Conservation (phyloP, 1,140 invertebrate genomes). For the Rhizoglyphus robini region DNA sequence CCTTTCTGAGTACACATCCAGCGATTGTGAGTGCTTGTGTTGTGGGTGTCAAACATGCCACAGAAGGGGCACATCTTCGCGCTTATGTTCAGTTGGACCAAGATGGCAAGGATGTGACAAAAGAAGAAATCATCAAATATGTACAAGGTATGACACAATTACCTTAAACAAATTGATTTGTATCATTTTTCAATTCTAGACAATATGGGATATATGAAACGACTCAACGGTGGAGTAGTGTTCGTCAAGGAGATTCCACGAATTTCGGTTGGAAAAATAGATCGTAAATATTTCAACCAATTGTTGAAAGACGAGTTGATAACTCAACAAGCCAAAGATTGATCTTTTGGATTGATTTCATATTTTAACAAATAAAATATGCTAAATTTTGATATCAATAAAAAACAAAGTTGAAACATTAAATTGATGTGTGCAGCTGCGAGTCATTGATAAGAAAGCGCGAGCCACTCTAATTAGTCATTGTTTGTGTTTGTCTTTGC, state of each 20-base stretch:
- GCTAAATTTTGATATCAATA: too few species aligned
- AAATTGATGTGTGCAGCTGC: too few species aligned
- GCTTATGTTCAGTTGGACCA: slow-evolving; percentile 27
- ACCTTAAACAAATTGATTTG: not conserved
- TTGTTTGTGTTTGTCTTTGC: too few species aligned
- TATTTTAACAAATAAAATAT: too few species aligned
- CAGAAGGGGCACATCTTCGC: slow-evolving; percentile 73
- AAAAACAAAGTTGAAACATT: too few species aligned
- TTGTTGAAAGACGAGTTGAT: not conserved
- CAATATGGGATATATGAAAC: slow-evolving; percentile 3
- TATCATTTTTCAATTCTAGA: not conserved
- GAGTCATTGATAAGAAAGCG: too few species aligned
- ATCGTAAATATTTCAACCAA: not conserved
- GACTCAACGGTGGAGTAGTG: slow-evolving; percentile 3
- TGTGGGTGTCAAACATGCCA: slow-evolving; percentile 68
- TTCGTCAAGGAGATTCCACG: slow-evolving; percentile 7
- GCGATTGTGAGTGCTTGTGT: slow-evolving; percentile 70
- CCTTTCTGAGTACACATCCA: slow-evolving; percentile 53
- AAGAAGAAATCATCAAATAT: slow-evolving; percentile 21
- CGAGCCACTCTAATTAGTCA: too few species aligned
- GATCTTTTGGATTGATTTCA: too few species aligned
- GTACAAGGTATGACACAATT: slow-evolving; percentile 8
- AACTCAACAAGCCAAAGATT: too few species aligned
- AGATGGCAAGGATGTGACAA: not conserved
- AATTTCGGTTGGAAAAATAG: slow-evolving; percentile 13